Evolutionary conservation across 2,113 vertebrate species (phyloP), one percentile per base, ranked within the genome.

Genomic region (Lycaon pictus): DNA sequence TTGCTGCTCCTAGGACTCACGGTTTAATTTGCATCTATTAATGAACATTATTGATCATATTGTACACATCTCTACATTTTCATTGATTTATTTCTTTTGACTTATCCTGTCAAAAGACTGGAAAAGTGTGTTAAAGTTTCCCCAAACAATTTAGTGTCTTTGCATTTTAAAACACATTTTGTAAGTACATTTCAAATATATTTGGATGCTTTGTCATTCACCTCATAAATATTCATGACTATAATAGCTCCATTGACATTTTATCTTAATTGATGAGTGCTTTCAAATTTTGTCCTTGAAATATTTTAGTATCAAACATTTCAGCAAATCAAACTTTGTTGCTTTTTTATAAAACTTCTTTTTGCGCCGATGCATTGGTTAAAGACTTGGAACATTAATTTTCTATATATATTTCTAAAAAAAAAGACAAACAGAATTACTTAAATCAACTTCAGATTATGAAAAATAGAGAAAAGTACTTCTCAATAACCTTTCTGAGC

Each of bases 201-300:
- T 62, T 16, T 2, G 7, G 35, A 17, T 65, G 62, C 81, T 65
- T 32, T 67, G 62, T 88, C 89, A 60, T 58, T 48, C 2, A 0
- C 2, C 69, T 72, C 62, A 88, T 91, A 48, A n/a, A 95, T 88
- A 93, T 91, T 81, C 90, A 97, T 48, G 62, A 56, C 6, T 0
- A 0, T 48, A 35, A 84, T 17, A 32, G 13, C 16, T 25, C 69
- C 81, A 67, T 56, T 91, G 92, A 95, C 95, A 93, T 97, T 97
- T 96, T 71, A 27, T 77, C 69, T 37, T 96, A 93, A 97, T 88
- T 95, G 82, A 95, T 20, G 62, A 90, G 56, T 84, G 76, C 67
- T 79, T 90, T 93, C 89, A 65, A 13, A 55, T 37, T 80, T 60
- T 13, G 55, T 72, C 95, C 97, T 95, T 93, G 95, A 93, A 81